Conservation (phyloP, 2,888 invertebrate genomes). For the Calameuta filiformis region DNA sequence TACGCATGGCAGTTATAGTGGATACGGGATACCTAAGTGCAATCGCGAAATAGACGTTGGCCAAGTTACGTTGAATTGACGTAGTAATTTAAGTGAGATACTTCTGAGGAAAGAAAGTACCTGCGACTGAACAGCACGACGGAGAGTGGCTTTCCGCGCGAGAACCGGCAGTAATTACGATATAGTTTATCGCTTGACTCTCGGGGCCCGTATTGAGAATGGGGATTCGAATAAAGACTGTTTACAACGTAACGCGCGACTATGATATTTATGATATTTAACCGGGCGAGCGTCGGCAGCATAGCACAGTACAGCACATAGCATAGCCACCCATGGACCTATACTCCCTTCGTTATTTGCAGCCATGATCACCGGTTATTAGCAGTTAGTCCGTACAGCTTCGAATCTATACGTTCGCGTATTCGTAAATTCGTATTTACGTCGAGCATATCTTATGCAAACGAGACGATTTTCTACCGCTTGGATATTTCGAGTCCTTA, state of each 20-base stretch:
- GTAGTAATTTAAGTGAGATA: background rate
- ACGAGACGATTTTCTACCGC: slow-evolving; percentile 63
- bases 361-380: slow-evolving; percentile 62
- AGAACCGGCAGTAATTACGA: background rate
- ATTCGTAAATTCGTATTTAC: slow-evolving; percentile 64
- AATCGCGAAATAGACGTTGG: background rate
- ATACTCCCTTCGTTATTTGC: slow-evolving; percentile 60
- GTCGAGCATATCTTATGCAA: slow-evolving; percentile 64
- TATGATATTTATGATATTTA: slow-evolving; percentile 44
- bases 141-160: background rate
- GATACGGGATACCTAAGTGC: background rate
- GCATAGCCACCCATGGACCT: slow-evolving; percentile 55
- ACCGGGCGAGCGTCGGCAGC: background rate
- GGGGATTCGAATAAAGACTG: slow-evolving; percentile 45
- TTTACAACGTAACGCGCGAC: slow-evolving; percentile 54
- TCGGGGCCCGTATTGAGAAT: slow-evolving; percentile 16
- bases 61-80: background rate
- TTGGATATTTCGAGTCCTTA: slow-evolving; percentile 60
- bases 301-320: background rate
- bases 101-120: background rate
- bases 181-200: slow-evolving; percentile 20
- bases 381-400: slow-evolving; percentile 61
- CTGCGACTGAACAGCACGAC: background rate
- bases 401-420: slow-evolving; percentile 64
- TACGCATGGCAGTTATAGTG: background rate